These are phyloP conservation scores for Tinea trinotella DNA, from an alignment of 2,888 invertebrate genomes.

Conservation along the genomic window DNA sequence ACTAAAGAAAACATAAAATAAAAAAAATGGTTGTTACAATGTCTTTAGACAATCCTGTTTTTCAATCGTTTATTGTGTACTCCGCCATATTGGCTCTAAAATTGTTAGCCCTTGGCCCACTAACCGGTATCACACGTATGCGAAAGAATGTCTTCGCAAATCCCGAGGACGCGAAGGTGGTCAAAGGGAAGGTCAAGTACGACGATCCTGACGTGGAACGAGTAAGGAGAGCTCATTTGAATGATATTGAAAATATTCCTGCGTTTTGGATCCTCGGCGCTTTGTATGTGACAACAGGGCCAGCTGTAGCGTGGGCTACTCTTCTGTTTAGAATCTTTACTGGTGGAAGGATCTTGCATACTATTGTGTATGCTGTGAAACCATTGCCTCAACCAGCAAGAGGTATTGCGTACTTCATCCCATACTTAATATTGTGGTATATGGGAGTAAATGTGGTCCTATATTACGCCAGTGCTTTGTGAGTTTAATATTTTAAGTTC, in stretches of 20 bases:
- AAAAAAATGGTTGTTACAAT: conserved; percentile 16
- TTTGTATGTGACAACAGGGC: conserved; percentile 62
- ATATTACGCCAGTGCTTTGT: conserved; percentile 19
- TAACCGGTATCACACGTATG: conserved; percentile 28
- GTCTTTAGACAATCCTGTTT: conserved; percentile 21
- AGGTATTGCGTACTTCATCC: conserved; percentile 23
- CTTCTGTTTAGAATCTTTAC: conserved; percentile 45
- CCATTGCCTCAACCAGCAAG: conserved; percentile 53
- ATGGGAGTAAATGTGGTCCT: conserved; percentile 22
- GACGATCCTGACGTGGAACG: conserved; percentile 66
- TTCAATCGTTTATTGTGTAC: conserved; percentile 23
- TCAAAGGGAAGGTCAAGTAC: conserved; percentile 37
- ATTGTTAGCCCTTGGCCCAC: conserved; percentile 11
- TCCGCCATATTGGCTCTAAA: conserved; percentile 23
- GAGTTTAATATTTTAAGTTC: not conserved
- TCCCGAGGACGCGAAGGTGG: conserved; percentile 44
- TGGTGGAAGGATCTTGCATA: conserved; percentile 58
- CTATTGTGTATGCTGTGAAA: conserved; percentile 65
- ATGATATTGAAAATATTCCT: conserved; percentile 75
- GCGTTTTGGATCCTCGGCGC: conserved; percentile 63
- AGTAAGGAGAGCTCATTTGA: conserved; percentile 68
- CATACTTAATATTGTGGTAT: conserved; percentile 22
- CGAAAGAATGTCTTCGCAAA: conserved; percentile 41
- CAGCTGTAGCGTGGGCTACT: conserved; percentile 47
- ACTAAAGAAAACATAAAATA: not conserved